Percentiles rank a stretch among this genome's conserved stretches.
phyloP scores from a whole-genome alignment of 2,797 vertebrate genomes.

The Iguana delicatissima region DNA sequence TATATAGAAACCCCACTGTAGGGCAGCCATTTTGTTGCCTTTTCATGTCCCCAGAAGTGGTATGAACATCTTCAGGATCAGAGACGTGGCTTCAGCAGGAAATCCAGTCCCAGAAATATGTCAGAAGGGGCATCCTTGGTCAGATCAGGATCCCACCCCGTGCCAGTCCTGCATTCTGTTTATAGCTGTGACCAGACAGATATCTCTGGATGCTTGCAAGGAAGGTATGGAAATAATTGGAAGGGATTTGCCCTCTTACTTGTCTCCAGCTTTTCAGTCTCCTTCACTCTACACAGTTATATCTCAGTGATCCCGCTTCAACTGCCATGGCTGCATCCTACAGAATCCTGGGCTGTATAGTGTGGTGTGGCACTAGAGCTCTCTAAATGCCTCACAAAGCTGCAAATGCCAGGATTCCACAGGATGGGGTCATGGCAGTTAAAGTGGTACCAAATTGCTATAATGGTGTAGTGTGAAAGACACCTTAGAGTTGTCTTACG shows the following conservation, averaged over 20 bases:
- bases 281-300: no score
- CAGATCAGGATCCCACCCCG: background rate
- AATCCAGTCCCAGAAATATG: background rate
- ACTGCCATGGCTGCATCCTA: no score
- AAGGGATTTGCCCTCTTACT: background rate
- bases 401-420: no score
- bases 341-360: no score
- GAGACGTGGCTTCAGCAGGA: background rate
- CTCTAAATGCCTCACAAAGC: no score
- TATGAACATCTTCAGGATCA: background rate
- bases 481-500: no score
- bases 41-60: background rate
- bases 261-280: background rate
- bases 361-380: no score
- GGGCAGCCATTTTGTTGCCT: background rate
- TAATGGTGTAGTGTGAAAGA: no score
- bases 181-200: background rate
- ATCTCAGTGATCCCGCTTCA: no score
- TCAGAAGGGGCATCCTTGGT: background rate
- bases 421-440: no score
- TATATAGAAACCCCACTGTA: background rate
- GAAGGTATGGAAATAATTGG: no score
- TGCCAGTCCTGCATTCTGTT: background rate
- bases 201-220: background rate
- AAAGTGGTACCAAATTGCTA: no score